Conservation (phyloP, 1,140 invertebrate species). For the Trachymyrmex septentrionalis region DNA sequence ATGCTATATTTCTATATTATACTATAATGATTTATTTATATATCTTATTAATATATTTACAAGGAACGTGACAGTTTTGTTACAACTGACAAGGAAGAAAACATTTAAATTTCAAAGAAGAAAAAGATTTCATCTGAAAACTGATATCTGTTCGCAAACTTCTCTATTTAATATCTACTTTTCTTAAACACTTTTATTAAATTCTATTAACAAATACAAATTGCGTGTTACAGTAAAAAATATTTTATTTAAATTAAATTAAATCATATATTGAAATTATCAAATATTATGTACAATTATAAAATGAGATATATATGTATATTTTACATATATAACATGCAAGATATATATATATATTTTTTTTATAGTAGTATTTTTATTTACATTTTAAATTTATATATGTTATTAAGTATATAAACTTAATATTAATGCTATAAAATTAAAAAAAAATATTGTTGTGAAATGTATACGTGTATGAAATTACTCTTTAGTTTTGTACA, state of each 20-base stretch:
- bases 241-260: neutral
- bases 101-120: neutral
- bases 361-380: no score
- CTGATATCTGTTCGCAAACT: neutral
- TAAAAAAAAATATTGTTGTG: neutral
- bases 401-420: neutral
- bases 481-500: slow-evolving; percentile 4
- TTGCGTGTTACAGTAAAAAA: neutral
- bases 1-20: no score
- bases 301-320: neutral
- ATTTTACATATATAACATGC: no score
- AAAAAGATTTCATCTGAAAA: neutral
- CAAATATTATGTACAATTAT: slow-evolving; percentile 4
- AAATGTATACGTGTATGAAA: slow-evolving; percentile 10
- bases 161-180: neutral
- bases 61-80: neutral
- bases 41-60: slow-evolving; percentile 19
- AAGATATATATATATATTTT: no score
- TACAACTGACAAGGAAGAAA: neutral
- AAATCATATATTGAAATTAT: slow-evolving; percentile 5
- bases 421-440: neutral
- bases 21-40: neutral
- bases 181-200: neutral
- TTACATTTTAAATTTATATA: no score
- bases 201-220: neutral